Conservation (phyloP, 1,140 invertebrate species). For the Teleogryllus occipitalis region DNA sequence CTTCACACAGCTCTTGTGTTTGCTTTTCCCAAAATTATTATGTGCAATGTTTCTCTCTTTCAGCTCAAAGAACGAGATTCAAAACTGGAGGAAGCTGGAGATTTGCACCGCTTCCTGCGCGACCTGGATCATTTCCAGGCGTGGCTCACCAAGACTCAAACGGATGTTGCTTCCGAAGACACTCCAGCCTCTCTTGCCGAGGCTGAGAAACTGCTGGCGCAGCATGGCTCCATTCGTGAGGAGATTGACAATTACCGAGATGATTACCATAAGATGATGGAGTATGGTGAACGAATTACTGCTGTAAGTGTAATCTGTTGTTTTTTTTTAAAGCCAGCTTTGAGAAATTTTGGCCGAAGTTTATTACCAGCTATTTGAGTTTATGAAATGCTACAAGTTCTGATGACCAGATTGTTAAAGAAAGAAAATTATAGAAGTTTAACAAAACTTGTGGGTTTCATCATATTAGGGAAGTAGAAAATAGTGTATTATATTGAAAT, state of each 20-base stretch:
- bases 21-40: neutral
- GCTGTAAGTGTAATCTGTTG: constrained; percentile 55
- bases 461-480: no score
- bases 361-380: no score
- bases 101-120: constrained; percentile 94
- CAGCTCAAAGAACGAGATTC: constrained; percentile 92
- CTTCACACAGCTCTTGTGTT: no score
- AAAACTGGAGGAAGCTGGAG: constrained; percentile 96
- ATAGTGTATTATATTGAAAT: no score
- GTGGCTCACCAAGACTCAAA: constrained; percentile 97
- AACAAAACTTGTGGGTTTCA: no score
- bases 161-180: constrained; percentile 95
- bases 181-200: constrained; percentile 92
- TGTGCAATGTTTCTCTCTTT: constrained; percentile 19
- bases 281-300: constrained; percentile 92
- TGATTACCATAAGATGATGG: constrained; percentile 98
- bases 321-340: neutral
- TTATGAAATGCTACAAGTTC: no score
- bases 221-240: constrained; percentile 95
- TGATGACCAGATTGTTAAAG: no score
- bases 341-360: no score
- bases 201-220: constrained; percentile 91
- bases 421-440: no score
- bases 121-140: constrained; percentile 99
- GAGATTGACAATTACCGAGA: constrained; percentile 99